Evolutionary conservation across 2,797 vertebrate species (phyloP), one percentile per base, ranked within the genome.

Genomic region (Cephalopachus bancanus): DNA sequence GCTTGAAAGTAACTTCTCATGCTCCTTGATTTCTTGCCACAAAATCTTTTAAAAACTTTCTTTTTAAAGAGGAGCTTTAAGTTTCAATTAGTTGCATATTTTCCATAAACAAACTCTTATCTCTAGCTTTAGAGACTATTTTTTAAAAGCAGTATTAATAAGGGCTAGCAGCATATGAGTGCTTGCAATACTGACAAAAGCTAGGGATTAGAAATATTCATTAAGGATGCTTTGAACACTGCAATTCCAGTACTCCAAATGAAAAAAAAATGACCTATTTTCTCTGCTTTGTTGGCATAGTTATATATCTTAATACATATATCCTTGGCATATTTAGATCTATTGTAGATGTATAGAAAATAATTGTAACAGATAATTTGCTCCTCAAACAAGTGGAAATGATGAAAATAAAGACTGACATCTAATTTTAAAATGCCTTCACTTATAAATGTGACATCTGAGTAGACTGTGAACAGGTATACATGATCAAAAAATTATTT

Each of bases 401-500:
- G 72, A 91, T 62, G 44, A 97, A 94, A 92, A 93, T 94, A 67
- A 78, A 88, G 44, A 44, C 5, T 80, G 81, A 57, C n/a, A 71
- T 67, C 7, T 80, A 88, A 74, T 78, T 88, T 93, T 57, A 84
- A 93, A 78, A 60, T 8, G 24, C 1, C 49, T 74, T 81, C 16
- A n/a, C 49, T 93, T 94, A 74, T 44, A 60, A 90, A 65, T 86
- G 11, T 83, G 81, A 93, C 22, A 72, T 53, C 24, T 44, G n/a
- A 83, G 64, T 30, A 71, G 44, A 75, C 3, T 53, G 5, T n/a
- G 17, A 92, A 9, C 67, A 72, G 33, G 95, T 30, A 83, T 15
- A 55, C 10, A n/a, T 69, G 30, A 81, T 67, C 11, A 12, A 74
- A 89, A 90, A 59, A 1, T 9, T 84, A 10, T 81, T 55, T 88